Conservation (phyloP, 2,113 vertebrate species). For the Prolemur simus region DNA sequence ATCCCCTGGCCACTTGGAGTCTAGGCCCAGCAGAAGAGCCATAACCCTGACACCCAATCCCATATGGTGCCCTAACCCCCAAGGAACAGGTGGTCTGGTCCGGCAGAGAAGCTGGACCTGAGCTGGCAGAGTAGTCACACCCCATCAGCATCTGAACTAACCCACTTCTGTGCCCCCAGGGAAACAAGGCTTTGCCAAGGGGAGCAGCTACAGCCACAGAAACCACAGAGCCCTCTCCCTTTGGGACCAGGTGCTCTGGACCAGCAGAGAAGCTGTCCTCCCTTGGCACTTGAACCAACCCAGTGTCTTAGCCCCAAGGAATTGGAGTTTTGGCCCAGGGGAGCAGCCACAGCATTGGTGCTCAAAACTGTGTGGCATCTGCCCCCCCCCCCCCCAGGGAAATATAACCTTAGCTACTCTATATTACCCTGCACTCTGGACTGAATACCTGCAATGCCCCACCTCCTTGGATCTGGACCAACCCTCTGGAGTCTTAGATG, state of each 20-base stretch:
- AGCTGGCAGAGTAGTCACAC: neutral
- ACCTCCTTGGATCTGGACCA: neutral
- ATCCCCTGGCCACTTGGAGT: neutral
- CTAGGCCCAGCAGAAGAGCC: neutral
- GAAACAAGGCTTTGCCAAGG: neutral
- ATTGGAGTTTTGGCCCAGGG: no score
- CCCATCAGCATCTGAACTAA: neutral
- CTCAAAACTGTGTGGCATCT: neutral
- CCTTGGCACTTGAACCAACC: no score
- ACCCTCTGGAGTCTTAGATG: neutral
- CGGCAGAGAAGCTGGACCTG: neutral
- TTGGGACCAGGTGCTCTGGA: no score
- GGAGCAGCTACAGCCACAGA: neutral
- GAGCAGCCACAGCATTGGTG: neutral
- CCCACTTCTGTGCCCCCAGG: neutral
- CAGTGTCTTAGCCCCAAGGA: no score
- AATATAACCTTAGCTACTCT: neutral
- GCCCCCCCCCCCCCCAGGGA: neutral
- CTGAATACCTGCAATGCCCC: neutral
- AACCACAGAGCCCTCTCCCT: neutral
- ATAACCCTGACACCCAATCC: neutral
- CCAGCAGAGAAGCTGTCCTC: no score
- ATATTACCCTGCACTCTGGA: neutral
- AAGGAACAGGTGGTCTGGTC: neutral
- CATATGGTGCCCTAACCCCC: neutral